Evolutionary conservation across 2,113 vertebrate genomes (phyloP).

Genomic region (Notechis scutatus): DNA sequence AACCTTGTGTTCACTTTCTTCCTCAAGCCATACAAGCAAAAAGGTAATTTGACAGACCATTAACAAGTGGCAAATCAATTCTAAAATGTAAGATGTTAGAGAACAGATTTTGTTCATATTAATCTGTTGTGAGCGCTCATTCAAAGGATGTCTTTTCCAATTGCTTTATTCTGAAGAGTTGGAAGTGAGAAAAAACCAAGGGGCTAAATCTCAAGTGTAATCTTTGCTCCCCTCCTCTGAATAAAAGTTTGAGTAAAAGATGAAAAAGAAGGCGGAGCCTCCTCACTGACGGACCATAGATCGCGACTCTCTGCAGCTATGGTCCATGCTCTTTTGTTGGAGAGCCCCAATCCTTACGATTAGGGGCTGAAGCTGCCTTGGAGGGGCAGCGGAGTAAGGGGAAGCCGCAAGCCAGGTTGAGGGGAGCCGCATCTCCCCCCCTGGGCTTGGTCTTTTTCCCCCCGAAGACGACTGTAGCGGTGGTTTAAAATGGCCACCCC

Average conservation of each 20-base stretch:
- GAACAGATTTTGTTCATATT: not conserved
- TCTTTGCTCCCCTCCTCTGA: not conserved
- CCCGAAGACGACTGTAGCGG: too few relatives aligned
- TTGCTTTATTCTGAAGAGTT: slow-evolving; percentile 19
- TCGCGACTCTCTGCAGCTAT: too few relatives aligned
- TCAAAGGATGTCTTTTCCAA: slow-evolving; percentile 1
- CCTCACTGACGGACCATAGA: too few relatives aligned
- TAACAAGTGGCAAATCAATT: not conserved
- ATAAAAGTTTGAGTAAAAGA: not conserved
- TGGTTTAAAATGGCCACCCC: too few relatives aligned
- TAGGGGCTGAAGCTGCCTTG: too few relatives aligned
- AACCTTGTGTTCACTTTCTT: not conserved
- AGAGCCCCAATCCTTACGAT: too few relatives aligned
- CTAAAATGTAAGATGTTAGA: not conserved
- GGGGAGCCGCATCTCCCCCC: too few relatives aligned
- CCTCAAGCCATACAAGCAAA: not conserved
- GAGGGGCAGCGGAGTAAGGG: too few relatives aligned
- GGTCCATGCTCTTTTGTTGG: too few relatives aligned
- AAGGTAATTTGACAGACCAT: not conserved
- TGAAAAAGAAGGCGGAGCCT: too few relatives aligned
- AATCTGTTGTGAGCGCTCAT: not conserved
- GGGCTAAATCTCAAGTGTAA: slow-evolving; percentile 64
- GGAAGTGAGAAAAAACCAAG: slow-evolving; percentile 54
- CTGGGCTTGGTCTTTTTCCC: too few relatives aligned
- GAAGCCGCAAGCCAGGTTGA: too few relatives aligned